Evolutionary conservation across 1,140 invertebrate species (phyloP).

Genomic region (Gryon sp.): DNA sequence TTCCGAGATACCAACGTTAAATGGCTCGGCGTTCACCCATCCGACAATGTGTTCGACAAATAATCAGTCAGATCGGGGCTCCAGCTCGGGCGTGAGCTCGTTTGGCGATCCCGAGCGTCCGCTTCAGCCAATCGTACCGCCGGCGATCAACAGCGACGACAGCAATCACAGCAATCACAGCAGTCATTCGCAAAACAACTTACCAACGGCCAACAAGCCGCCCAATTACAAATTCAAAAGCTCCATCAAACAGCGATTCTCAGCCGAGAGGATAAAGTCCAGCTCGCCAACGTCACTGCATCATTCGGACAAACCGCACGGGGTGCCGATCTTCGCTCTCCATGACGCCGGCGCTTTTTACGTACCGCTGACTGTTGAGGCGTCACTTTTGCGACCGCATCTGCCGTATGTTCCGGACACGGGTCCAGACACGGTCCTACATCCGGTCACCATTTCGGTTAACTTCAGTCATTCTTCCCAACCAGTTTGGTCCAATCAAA

Average conservation of each 20-base stretch:
- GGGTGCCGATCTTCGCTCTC: conserved; percentile 89
- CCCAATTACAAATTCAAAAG: conserved; percentile 95
- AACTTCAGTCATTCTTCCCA: conserved; percentile 83
- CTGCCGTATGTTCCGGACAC: conserved; percentile 81
- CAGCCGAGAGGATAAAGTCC: conserved; percentile 77
- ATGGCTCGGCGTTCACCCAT: conserved; percentile 69
- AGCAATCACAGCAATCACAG: conserved; percentile 75
- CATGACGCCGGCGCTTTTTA: conserved; percentile 94
- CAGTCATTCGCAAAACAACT: conserved; percentile 29
- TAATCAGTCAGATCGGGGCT: conserved; percentile 75
- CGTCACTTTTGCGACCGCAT: conserved; percentile 85
- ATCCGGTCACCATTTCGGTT: conserved; percentile 94
- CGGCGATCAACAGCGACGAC: conserved; percentile 72
- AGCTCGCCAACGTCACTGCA: conserved; percentile 66
- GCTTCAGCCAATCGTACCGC: conserved; percentile 65
- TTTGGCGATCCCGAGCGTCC: conserved; percentile 72
- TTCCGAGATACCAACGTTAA: conserved; percentile 77
- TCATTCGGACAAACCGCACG: conserved; percentile 71
- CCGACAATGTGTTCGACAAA: conserved; percentile 70
- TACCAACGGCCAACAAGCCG: conserved; percentile 66
- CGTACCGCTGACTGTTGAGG: conserved; percentile 92
- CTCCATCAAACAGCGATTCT: conserved; percentile 93
- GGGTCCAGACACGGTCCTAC: conserved; percentile 84
- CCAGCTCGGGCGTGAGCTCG: conserved; percentile 75
- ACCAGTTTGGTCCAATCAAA: conserved; percentile 71